phyloP scores from a whole-genome alignment of 2,888 invertebrate species.

The Drosophila sordidapex region DNA sequence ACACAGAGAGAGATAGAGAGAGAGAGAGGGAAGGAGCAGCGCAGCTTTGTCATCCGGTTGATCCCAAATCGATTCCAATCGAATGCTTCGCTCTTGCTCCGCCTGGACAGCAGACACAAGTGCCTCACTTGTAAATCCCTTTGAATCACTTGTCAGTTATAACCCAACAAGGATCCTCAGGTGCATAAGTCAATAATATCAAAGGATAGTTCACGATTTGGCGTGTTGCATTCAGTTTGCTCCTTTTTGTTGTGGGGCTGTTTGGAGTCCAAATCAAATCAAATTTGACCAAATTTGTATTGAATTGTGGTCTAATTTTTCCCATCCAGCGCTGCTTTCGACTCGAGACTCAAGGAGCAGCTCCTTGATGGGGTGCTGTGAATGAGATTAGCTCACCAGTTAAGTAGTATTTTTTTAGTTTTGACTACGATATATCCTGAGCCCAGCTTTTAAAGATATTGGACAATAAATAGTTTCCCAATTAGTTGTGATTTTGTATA shows the following conservation, averaged over 20 bases:
- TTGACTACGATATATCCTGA: neutral
- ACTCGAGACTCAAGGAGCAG: neutral
- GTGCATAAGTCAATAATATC: neutral
- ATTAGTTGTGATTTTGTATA: too few species aligned
- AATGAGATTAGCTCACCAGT: neutral
- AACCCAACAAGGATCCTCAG: neutral
- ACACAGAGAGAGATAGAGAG: too few species aligned
- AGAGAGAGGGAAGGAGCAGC: neutral
- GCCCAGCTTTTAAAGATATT: neutral
- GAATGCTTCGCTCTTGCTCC: neutral
- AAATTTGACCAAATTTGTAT: conserved; percentile 37
- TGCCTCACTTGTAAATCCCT: neutral
- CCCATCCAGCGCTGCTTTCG: neutral
- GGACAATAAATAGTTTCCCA: too few species aligned
- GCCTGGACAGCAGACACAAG: neutral
- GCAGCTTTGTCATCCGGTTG: neutral
- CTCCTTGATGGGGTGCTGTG: neutral
- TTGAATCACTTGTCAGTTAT: neutral
- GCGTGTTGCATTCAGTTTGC: neutral
- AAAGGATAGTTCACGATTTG: neutral
- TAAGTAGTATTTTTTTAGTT: neutral
- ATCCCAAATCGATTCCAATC: neutral
- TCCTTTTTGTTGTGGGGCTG: conserved; percentile 28
- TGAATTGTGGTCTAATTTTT: conserved; percentile 11
- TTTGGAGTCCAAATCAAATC: conserved; percentile 37